These are phyloP conservation scores for Acromyrmex charruanus DNA, from an alignment of 1,140 invertebrate genomes.

Conservation along the genomic window DNA sequence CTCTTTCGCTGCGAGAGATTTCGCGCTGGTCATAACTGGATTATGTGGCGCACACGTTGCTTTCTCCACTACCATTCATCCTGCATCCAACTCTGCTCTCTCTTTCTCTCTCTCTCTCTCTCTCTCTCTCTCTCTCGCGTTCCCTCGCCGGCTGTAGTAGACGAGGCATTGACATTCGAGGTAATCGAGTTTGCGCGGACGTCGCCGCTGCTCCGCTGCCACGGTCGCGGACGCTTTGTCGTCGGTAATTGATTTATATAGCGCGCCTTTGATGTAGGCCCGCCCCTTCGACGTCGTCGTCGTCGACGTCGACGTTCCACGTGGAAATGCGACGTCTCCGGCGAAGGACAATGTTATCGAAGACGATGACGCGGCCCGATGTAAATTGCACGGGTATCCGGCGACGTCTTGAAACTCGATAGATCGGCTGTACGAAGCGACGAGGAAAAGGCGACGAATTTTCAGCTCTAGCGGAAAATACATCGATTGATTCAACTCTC, in stretches of 20 bases:
- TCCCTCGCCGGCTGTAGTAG: constrained; percentile 40
- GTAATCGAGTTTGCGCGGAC: constrained; percentile 78
- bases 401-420: constrained; percentile 42
- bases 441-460: constrained; percentile 10
- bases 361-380: constrained; percentile 47
- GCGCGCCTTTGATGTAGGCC: constrained; percentile 75
- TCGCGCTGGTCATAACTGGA: constrained; percentile 64
- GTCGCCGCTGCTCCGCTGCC: constrained; percentile 58
- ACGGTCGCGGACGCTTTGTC: constrained; percentile 75
- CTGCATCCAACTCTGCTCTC: neutral
- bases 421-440: neutral
- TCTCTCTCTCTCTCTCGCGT: neutral
- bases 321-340: constrained; percentile 55
- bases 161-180: constrained; percentile 72
- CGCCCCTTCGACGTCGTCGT: constrained; percentile 69
- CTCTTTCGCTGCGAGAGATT: constrained; percentile 67
- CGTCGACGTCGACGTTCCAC: constrained; percentile 54
- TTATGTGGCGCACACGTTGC: constrained; percentile 55
- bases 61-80: constrained; percentile 59
- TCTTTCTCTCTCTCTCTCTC: neutral
- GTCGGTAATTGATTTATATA: constrained; percentile 79
- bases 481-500: neutral
- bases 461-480: neutral
- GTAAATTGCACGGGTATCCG: constrained; percentile 55
- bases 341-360: constrained; percentile 59